phyloP scores from a whole-genome alignment of 2,888 invertebrate genomes.

The Gryllus longicercus region DNA sequence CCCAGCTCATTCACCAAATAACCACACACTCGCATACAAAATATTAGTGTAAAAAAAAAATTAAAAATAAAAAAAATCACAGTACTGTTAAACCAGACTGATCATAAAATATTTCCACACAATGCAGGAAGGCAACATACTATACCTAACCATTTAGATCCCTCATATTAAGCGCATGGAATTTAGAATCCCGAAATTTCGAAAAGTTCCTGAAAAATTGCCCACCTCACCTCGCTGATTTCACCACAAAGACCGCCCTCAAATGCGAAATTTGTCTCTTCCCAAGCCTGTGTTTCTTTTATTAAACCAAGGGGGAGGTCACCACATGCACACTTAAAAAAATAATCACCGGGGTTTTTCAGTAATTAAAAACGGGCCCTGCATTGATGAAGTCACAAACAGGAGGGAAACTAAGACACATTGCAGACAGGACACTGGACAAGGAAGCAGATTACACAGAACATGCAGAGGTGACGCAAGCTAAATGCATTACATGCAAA shows the following conservation, averaged over 20 bases:
- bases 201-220: too few species aligned
- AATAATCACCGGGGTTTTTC: background rate
- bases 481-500: conserved; percentile 7
- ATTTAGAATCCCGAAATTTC: too few species aligned
- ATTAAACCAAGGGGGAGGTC: background rate
- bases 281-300: background rate
- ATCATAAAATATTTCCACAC: conserved; percentile 1
- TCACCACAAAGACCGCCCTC: background rate
- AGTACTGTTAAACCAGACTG: conserved; percentile 11
- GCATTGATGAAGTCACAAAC: too few species aligned
- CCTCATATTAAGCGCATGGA: background rate
- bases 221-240: too few species aligned
- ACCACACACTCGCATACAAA: background rate
- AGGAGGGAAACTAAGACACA: background rate
- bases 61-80: background rate
- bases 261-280: conserved; percentile 3
- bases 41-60: background rate
- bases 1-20: conserved; percentile 1
- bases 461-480: conserved; percentile 5
- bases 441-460: background rate
- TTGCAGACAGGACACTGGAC: conserved; percentile 8
- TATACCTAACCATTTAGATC: background rate
- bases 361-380: too few species aligned
- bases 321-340: background rate
- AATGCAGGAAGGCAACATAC: conserved; percentile 7